A percentile compares a stretch with the other conserved stretches of the same genome.
Evolutionary conservation across 2,797 vertebrate genomes (phyloP).

Genomic region (Enteromius trimaculatus): DNA sequence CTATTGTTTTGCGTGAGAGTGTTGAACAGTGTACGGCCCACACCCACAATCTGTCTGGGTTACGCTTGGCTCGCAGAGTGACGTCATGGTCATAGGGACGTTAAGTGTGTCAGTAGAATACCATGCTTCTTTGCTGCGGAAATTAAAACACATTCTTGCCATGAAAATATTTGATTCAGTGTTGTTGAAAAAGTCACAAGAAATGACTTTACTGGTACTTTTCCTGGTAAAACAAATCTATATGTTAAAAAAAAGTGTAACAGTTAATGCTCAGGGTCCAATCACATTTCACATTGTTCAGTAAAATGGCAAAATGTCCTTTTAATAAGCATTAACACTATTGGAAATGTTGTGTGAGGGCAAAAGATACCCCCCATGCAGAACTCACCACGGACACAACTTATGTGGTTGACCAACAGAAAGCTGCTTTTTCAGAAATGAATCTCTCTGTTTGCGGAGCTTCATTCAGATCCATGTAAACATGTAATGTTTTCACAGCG

Average conservation of each 20-base stretch:
- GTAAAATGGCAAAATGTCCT: neutral
- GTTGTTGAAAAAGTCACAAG: neutral
- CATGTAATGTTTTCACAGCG: neutral
- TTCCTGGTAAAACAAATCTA: neutral
- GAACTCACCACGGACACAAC: neutral
- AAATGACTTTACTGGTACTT: neutral
- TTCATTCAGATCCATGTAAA: neutral
- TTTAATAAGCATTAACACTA: neutral
- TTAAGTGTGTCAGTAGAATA: neutral
- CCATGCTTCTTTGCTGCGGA: neutral
- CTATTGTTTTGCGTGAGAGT: slow-evolving; percentile 1
- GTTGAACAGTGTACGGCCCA: neutral
- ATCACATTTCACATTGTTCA: neutral
- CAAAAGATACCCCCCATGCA: neutral
- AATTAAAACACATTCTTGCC: neutral
- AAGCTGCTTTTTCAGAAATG: neutral
- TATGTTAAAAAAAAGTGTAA: neutral
- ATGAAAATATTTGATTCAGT: neutral
- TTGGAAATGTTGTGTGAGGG: neutral
- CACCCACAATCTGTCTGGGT: neutral
- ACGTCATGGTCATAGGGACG: neutral
- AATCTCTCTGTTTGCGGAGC: neutral
- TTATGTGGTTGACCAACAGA: neutral
- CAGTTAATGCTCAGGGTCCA: neutral
- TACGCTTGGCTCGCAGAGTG: neutral